phyloP scores from a whole-genome alignment of 2,888 invertebrate genomes.

The Ophioninae sp. region DNA sequence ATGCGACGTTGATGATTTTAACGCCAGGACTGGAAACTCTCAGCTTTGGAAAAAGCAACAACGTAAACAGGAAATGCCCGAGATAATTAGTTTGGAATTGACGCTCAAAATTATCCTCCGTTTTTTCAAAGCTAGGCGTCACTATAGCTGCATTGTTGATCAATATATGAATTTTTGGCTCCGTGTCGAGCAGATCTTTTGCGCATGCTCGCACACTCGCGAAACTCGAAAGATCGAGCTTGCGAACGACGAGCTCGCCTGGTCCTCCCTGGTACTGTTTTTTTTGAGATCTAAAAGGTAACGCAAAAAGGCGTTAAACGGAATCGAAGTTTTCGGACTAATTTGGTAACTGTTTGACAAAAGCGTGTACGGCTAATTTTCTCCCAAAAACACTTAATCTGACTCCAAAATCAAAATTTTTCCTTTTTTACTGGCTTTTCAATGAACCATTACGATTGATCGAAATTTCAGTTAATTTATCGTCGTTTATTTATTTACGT shows the following conservation, averaged over 20 bases:
- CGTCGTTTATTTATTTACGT: no score
- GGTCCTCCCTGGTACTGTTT: constrained; percentile 69
- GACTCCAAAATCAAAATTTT: no score
- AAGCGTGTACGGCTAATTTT: no score
- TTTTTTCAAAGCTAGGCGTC: constrained; percentile 84
- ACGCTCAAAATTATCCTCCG: constrained; percentile 86
- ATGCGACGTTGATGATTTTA: constrained; percentile 85
- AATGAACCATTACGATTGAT: no score
- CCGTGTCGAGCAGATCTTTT: constrained; percentile 78
- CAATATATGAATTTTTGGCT: constrained; percentile 84
- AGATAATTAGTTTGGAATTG: constrained; percentile 87
- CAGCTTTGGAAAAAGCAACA: constrained; percentile 84
- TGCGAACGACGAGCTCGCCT: constrained; percentile 72
- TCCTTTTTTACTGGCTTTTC: no score
- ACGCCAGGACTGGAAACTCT: constrained; percentile 80
- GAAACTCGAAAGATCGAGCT: constrained; percentile 83
- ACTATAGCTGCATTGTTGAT: constrained; percentile 89
- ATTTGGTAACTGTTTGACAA: no score
- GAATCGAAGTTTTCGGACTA: neutral
- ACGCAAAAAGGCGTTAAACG: neutral
- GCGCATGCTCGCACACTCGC: constrained; percentile 84
- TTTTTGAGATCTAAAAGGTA: constrained; percentile 64
- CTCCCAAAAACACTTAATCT: no score
- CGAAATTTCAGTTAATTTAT: no score
- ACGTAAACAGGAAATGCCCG: constrained; percentile 85